These are phyloP conservation scores for Scomber colias DNA, from an alignment of 2,113 vertebrate genomes.

Conservation along the genomic window DNA sequence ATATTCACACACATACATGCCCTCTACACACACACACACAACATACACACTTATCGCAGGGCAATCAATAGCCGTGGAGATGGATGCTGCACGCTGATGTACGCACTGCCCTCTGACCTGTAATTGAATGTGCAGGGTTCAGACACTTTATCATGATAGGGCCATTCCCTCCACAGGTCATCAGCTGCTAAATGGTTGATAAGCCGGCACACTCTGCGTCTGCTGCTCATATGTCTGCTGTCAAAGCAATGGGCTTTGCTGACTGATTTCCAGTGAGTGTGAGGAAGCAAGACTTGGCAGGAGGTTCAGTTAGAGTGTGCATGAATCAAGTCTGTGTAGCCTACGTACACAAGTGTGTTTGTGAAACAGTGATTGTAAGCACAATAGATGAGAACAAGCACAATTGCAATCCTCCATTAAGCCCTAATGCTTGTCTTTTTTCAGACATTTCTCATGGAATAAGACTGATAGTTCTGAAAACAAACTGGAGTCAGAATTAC, in stretches of 20 bases:
- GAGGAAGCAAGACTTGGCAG: conserved; percentile 46
- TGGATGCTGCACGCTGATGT: conserved; percentile 71
- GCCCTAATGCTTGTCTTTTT: conserved; percentile 51
- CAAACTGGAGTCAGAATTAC: too few relatives aligned
- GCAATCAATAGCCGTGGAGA: conserved; percentile 71
- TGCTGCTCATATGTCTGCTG: conserved; percentile 70
- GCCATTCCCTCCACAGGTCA: conserved; percentile 72
- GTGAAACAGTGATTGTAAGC: conserved; percentile 9
- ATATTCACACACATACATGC: conserved; percentile 14
- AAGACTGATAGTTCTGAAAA: conserved; percentile 45
- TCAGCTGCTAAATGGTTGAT: conserved; percentile 80
- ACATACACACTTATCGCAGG: conserved; percentile 37
- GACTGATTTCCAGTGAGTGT: conserved; percentile 59
- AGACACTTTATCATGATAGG: conserved; percentile 76
- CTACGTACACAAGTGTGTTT: not conserved
- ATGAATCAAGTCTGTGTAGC: not conserved
- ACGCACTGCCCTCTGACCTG: conserved; percentile 72
- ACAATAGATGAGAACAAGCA: not conserved
- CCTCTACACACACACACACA: not conserved
- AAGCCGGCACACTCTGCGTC: conserved; percentile 55
- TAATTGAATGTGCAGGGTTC: conserved; percentile 74
- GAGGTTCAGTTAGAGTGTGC: conserved; percentile 11
- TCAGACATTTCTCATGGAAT: conserved; percentile 54
- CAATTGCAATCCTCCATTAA: conserved; percentile 33
- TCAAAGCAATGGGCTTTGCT: conserved; percentile 61